phyloP scores from a whole-genome alignment of 2,797 vertebrate species.

The Stomatorhinus walkeri region DNA sequence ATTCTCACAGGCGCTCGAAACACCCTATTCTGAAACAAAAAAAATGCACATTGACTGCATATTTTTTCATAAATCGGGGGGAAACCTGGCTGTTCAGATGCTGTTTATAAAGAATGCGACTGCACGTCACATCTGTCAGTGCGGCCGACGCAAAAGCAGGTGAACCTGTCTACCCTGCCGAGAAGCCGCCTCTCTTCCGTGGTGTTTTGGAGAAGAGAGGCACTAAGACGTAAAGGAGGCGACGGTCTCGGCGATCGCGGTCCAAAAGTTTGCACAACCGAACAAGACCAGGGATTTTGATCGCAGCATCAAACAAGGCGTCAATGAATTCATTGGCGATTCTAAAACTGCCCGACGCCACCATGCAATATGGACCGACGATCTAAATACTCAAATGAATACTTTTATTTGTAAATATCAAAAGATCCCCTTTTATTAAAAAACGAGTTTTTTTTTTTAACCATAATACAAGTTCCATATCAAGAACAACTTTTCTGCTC shows the following conservation, averaged over 20 bases:
- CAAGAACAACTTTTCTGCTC: background rate
- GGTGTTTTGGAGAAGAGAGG: background rate
- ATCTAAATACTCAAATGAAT: background rate
- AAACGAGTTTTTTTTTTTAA: background rate
- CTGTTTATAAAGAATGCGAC: background rate
- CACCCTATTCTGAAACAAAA: constrained; percentile 5
- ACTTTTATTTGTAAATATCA: background rate
- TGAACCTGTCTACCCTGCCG: background rate
- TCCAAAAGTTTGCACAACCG: background rate
- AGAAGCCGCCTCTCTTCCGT: background rate
- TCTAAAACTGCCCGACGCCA: background rate
- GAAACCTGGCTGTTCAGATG: constrained; percentile 36
- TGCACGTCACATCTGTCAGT: background rate
- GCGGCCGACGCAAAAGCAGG: background rate
- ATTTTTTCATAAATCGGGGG: constrained; percentile 41
- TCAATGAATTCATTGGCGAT: background rate
- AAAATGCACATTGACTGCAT: constrained; percentile 17
- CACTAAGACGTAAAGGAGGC: background rate
- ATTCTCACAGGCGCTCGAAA: background rate
- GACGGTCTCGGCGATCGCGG: background rate
- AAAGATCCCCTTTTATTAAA: background rate
- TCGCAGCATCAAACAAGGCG: background rate
- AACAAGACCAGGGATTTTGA: background rate
- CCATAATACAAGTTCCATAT: background rate
- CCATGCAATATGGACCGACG: background rate